Evolutionary conservation across 2,113 vertebrate species (phyloP).

Genomic region (Xyrauchen texanus): DNA sequence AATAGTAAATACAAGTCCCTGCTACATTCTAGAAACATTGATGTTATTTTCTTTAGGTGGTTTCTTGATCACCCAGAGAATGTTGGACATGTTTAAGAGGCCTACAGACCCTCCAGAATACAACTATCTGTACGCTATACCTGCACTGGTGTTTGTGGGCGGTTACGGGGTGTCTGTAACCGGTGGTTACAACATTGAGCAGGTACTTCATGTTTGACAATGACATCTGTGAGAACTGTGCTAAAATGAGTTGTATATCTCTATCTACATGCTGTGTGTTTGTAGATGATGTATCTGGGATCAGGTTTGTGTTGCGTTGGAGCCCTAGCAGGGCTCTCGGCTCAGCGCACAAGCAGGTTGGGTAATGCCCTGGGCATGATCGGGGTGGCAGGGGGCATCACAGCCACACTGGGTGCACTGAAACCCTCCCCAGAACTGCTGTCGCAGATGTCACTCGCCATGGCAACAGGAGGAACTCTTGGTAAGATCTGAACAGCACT

Average conservation of each 20-base stretch:
- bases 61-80: conserved; percentile 76
- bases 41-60: conserved; percentile 58
- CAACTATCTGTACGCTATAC: conserved; percentile 75
- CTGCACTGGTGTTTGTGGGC: conserved; percentile 68
- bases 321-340: conserved; percentile 72
- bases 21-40: too few relatives aligned
- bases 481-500: conserved; percentile 48
- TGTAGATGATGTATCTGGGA: conserved; percentile 73
- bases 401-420: conserved; percentile 67
- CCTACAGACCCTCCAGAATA: conserved; percentile 73
- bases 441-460: conserved; percentile 76
- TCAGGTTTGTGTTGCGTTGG: conserved; percentile 76
- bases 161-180: conserved; percentile 68
- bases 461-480: conserved; percentile 73
- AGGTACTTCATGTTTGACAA: conserved; percentile 59
- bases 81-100: conserved; percentile 80
- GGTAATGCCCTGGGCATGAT: conserved; percentile 74
- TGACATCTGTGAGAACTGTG: not conserved
- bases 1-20: too few relatives aligned
- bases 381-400: conserved; percentile 73
- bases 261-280: conserved; percentile 34
- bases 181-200: conserved; percentile 66
- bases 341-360: conserved; percentile 72
- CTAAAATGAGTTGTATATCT: not conserved
- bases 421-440: conserved; percentile 76